A percentile compares a stretch with the other conserved stretches of the same genome.
These are phyloP conservation scores for Rhabdophis nuchalis DNA, from an alignment of 2,797 vertebrate species.

Conservation along the genomic window DNA sequence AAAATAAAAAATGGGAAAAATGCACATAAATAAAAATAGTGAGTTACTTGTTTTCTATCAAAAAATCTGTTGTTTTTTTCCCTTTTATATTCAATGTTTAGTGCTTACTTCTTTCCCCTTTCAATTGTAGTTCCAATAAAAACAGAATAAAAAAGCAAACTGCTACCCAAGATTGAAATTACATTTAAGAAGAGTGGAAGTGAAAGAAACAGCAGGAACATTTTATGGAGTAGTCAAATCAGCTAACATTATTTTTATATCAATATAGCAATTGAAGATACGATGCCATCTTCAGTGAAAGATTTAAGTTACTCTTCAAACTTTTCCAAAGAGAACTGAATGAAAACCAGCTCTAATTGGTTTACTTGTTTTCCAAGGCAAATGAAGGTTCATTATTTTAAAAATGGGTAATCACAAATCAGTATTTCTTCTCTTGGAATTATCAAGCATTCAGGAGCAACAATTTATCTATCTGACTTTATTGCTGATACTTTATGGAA, in stretches of 20 bases:
- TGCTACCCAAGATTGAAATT: background rate
- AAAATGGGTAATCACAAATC: background rate
- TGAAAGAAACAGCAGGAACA: background rate
- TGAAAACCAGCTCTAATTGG: background rate
- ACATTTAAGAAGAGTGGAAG: background rate
- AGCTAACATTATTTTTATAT: background rate
- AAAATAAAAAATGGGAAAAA: background rate
- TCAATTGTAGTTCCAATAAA: background rate
- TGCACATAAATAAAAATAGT: background rate
- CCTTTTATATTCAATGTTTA: background rate
- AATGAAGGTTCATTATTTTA: background rate
- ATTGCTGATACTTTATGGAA: background rate
- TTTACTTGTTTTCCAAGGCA: background rate
- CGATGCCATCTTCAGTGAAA: background rate
- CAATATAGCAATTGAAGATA: background rate
- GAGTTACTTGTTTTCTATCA: background rate
- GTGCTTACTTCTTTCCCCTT: background rate
- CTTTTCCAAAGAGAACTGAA: background rate
- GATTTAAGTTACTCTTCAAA: background rate
- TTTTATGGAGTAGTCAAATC: background rate
- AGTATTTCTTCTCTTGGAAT: background rate
- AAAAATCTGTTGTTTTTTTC: background rate
- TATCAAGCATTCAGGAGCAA: background rate
- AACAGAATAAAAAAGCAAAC: background rate
- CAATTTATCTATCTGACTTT: background rate